Percentiles rank a stretch among this genome's conserved stretches.
phyloP scores from a whole-genome alignment of 2,888 invertebrate genomes.

The Chromoteleia sp. region DNA sequence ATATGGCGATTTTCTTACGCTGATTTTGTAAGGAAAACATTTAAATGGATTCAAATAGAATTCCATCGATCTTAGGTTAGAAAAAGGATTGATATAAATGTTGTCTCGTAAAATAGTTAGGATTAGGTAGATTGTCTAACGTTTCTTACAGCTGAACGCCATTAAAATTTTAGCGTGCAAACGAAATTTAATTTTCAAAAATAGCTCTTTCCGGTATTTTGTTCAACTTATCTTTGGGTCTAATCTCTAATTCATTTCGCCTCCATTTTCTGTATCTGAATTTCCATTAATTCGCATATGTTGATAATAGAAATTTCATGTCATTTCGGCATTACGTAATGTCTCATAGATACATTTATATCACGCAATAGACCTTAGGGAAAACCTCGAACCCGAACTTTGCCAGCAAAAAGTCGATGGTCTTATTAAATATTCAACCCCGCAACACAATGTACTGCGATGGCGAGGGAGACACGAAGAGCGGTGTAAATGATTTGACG shows the following conservation, averaged over 20 bases:
- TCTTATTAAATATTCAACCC: constrained; percentile 86
- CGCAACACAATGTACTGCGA: constrained; percentile 85
- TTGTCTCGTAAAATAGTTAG: no score
- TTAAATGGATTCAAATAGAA: no score
- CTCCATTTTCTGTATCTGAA: constrained; percentile 1
- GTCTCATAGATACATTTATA: constrained; percentile 61
- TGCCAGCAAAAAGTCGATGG: constrained; percentile 77
- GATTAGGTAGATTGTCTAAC: no score
- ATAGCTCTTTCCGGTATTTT: background rate
- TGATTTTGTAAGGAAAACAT: no score
- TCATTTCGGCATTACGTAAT: constrained; percentile 59
- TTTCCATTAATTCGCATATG: constrained; percentile 47
- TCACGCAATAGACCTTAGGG: constrained; percentile 71
- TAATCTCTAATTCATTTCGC: constrained; percentile 22
- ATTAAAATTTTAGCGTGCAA: background rate
- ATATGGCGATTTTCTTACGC: no score
- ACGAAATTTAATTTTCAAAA: constrained; percentile 6
- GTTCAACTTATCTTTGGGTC: background rate
- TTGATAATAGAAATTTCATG: constrained; percentile 68
- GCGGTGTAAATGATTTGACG: constrained; percentile 70
- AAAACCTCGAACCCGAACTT: constrained; percentile 74
- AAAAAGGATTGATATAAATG: no score
- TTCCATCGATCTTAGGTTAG: no score
- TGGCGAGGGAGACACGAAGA: constrained; percentile 56
- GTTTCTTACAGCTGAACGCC: no score